phyloP scores from a whole-genome alignment of 2,797 vertebrate species.

The Ptychobarbus kaznakovi region DNA sequence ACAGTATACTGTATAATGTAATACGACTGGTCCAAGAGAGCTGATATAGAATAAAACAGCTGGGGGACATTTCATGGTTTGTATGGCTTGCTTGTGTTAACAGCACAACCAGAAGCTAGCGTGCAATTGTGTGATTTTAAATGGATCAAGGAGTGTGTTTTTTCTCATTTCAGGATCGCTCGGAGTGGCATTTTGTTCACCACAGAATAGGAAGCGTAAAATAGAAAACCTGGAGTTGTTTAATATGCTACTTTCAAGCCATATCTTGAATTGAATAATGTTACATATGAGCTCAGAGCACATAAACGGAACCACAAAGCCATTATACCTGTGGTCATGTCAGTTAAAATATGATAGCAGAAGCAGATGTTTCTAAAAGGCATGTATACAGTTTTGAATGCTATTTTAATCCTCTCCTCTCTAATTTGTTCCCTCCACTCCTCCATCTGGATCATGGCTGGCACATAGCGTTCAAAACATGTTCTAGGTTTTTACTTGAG shows the following conservation, averaged over 20 bases:
- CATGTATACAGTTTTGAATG: neutral
- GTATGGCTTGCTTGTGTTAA: neutral
- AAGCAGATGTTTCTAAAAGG: neutral
- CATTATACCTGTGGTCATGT: neutral
- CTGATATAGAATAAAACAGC: neutral
- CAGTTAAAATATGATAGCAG: neutral
- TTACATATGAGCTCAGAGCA: neutral
- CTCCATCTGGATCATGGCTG: neutral
- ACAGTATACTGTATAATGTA: neutral
- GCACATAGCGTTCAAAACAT: neutral
- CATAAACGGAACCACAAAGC: neutral
- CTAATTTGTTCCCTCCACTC: neutral
- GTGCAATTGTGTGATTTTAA: neutral
- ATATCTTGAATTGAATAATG: neutral
- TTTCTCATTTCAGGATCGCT: neutral
- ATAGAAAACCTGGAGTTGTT: neutral
- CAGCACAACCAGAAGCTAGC: neutral
- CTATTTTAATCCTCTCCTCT: neutral
- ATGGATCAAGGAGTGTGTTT: neutral
- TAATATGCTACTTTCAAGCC: neutral
- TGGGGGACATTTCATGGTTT: neutral
- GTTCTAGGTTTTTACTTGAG: conserved; percentile 67
- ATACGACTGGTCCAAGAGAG: neutral
- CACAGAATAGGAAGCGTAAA: neutral
- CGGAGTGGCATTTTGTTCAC: neutral